Base-by-base conservation (phyloP, 2,113 vertebrate species). In the Bettongia penicillata region DNA sequence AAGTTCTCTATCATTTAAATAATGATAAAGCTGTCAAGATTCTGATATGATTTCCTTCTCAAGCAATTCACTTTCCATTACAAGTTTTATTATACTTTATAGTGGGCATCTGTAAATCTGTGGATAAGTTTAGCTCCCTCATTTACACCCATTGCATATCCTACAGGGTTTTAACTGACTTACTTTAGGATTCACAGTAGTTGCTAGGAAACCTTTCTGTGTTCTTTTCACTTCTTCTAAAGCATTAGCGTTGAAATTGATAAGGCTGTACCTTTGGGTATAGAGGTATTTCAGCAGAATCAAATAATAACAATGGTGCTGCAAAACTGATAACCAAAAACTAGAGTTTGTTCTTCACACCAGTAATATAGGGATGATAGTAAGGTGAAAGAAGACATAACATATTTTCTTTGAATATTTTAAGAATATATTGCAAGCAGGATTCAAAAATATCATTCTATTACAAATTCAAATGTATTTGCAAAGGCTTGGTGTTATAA, bases 151-250 rank as follows among this genome's bases (percentile, higher is more conserved):
- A 4, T 90, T 91, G 97, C 98, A 98, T 96, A 96, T 98, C 98
- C 97, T 95, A 51, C 95, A 95, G 90, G 96, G 97, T 97, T 99
- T 99, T 98, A 99, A 98, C 97, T 97, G 98, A 98, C 98, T 99
- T 95, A 96, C 98, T 98, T 98, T 98, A 97, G 97, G 98, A 97
- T 98, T 98, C 97, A 98, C 97, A 97, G 97, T 98, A 98, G 98
- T 98, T 99, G 97, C 98, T 99, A 98, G 98, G 98, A 98, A 98
- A 99, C 98, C 96, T 98, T 98, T 98, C 98, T 98, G 97, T 98
- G 98, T 98, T 98, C 98, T 98, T 98, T 98, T 98, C 97, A 96
- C 96, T 98, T 98, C 98, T 98, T 98, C 98, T 98, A 98, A 94
- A 96, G 98, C 97, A 98, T 98, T 98, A 98, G 98, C 97, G 97